These are phyloP conservation scores for Pelodiscus sinensis DNA, from an alignment of 2,113 vertebrate genomes.

Conservation along the genomic window DNA sequence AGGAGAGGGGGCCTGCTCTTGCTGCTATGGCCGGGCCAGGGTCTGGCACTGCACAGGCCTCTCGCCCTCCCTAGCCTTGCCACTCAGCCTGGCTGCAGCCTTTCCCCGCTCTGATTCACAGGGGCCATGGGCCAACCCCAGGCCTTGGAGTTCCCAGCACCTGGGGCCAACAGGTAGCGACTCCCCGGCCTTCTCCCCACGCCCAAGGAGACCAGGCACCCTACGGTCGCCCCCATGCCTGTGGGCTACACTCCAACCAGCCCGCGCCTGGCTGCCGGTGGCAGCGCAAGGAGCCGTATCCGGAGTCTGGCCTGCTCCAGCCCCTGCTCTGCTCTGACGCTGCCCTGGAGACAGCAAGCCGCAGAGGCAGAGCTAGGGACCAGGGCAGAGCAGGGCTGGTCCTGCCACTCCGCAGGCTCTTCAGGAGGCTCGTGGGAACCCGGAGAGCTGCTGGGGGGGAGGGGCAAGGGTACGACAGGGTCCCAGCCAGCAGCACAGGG, in stretches of 20 bases:
- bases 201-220: fast-evolving
- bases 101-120: fast-evolving
- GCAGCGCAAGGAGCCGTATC: fast-evolving
- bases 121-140: not conserved
- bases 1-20: no score
- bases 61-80: not conserved
- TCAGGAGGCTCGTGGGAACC: fast-evolving
- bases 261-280: no score
- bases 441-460: not conserved
- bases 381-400: not conserved
- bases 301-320: not conserved
- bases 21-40: not conserved
- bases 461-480: not conserved
- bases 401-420: fast-evolving
- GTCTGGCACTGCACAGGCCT: not conserved
- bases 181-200: not conserved
- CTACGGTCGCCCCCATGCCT: not conserved
- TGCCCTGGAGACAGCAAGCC: not conserved
- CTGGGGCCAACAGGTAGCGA: fast-evolving
- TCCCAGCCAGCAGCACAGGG: not conserved
- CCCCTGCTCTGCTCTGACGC: fast-evolving
- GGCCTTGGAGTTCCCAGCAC: fast-evolving
- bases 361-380: not conserved
- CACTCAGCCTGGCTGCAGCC: not conserved
- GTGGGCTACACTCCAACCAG: not conserved